phyloP scores from a whole-genome alignment of 2,888 invertebrate genomes.

The Caenorhabditis sulstoni region DNA sequence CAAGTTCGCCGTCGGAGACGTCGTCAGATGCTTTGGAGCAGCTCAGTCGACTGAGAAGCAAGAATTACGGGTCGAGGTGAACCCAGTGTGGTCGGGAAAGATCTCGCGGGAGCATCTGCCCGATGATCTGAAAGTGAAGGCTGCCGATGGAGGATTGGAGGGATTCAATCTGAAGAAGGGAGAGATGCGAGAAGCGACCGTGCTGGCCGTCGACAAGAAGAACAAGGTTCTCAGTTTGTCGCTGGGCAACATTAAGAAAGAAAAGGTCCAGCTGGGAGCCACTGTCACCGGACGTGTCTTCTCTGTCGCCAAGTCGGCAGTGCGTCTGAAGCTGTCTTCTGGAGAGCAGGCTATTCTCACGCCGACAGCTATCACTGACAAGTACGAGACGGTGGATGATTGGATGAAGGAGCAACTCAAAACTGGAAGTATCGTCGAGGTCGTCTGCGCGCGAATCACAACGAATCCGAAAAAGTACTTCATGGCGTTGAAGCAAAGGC shows the following conservation, averaged over 20 bases:
- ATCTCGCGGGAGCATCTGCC: constrained; percentile 55
- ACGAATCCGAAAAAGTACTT: constrained; percentile 46
- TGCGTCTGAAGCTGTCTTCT: constrained; percentile 51
- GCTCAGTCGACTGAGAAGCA: constrained; percentile 23
- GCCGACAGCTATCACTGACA: constrained; percentile 58
- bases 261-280: constrained; percentile 27
- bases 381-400: constrained; percentile 56
- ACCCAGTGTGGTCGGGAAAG: constrained; percentile 46
- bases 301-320: constrained; percentile 12
- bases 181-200: constrained; percentile 35
- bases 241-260: constrained; percentile 5
- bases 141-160: constrained; percentile 28
- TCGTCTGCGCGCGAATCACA: constrained; percentile 27
- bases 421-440: constrained; percentile 47
- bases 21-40: constrained; percentile 53
- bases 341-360: constrained; percentile 63
- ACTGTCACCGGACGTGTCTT: constrained; percentile 45
- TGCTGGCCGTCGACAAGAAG: constrained; percentile 39
- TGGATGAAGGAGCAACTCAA: constrained; percentile 33
- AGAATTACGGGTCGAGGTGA: constrained; percentile 54
- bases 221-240: constrained; percentile 22
- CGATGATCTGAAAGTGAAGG: constrained; percentile 36
- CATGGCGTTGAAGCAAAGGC: constrained; percentile 40
- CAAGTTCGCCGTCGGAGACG: constrained; percentile 56
- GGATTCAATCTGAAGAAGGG: constrained; percentile 41